Conservation (phyloP, 1,140 invertebrate species). For the Battus philenor region DNA sequence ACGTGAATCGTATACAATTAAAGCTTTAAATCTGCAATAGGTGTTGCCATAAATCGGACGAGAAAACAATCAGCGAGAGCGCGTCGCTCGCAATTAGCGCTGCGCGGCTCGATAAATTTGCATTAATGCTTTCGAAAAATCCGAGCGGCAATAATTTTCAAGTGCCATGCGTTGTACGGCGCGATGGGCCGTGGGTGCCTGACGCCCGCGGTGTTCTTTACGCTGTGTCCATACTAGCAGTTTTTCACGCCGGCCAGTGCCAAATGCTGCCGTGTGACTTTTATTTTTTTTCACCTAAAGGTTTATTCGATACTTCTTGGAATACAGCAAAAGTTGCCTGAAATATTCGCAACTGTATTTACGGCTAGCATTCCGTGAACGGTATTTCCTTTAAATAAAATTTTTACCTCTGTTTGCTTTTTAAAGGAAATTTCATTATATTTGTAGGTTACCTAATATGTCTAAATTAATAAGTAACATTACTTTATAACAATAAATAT, state of each 20-base stretch:
- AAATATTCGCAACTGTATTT: conserved; percentile 9
- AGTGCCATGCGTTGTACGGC: conserved; percentile 47
- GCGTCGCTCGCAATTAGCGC: conserved; percentile 72
- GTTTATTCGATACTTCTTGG: conserved; percentile 14
- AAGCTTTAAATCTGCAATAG: conserved; percentile 76
- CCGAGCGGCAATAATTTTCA: conserved; percentile 70
- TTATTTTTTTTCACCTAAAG: conserved; percentile 19
- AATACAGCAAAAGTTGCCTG: conserved; percentile 7
- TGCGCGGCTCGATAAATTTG: conserved; percentile 72
- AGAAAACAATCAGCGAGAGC: conserved; percentile 72
- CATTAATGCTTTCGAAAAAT: conserved; percentile 75
- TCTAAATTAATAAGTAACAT: too few species aligned
- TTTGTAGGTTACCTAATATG: too few species aligned
- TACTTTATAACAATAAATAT: too few species aligned
- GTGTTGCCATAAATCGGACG: conserved; percentile 73
- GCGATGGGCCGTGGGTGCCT: conserved; percentile 20
- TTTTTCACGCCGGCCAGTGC: conserved; percentile 30
- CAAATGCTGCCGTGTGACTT: conserved; percentile 14
- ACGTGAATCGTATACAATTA: conserved; percentile 74
- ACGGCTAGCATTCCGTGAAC: not conserved
- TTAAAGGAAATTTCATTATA: too few species aligned
- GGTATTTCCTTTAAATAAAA: too few species aligned
- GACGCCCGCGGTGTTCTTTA: conserved; percentile 28
- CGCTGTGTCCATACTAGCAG: conserved; percentile 28
- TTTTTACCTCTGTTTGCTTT: too few species aligned